Percentiles rank a stretch among this genome's conserved stretches.
These are phyloP conservation scores for Pantala flavescens DNA, from an alignment of 1,140 invertebrate species.

Conservation along the genomic window DNA sequence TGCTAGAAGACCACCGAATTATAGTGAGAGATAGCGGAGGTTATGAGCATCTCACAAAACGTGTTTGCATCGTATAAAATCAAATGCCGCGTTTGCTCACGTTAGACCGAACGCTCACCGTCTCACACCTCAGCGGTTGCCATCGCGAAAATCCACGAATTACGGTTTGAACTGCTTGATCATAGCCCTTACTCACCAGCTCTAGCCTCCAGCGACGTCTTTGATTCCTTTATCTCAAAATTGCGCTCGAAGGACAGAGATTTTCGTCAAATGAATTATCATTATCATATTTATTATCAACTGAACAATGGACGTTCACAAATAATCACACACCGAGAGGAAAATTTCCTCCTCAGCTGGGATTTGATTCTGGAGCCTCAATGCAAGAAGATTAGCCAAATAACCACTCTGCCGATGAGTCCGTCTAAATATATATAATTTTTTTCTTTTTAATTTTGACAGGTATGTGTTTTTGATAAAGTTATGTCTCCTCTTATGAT, in stretches of 20 bases:
- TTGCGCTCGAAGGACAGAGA: constrained; percentile 15
- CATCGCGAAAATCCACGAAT: constrained; percentile 32
- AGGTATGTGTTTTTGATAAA: too few species aligned
- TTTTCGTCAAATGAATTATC: constrained; percentile 17
- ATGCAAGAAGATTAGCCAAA: too few species aligned
- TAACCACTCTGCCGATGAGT: too few species aligned
- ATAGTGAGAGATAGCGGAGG: constrained; percentile 14
- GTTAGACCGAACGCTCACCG: constrained; percentile 13
- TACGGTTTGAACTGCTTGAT: constrained; percentile 31
- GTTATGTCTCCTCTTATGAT: too few species aligned
- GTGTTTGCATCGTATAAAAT: constrained; percentile 22
- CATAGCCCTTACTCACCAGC: constrained; percentile 34
- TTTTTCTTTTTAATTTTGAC: too few species aligned
- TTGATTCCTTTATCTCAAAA: constrained; percentile 14
- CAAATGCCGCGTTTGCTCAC: constrained; percentile 22
- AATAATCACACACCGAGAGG: too few species aligned
- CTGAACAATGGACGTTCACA: too few species aligned
- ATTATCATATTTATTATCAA: too few species aligned
- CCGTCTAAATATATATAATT: too few species aligned
- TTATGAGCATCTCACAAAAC: constrained; percentile 18
- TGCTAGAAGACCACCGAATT: constrained; percentile 24
- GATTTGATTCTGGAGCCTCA: too few species aligned
- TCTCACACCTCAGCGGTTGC: constrained; percentile 26
- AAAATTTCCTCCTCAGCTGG: too few species aligned
- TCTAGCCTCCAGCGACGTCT: constrained; percentile 23